Evolutionary conservation across 2,113 vertebrate genomes (phyloP), one percentile per base, ranked within the genome.

Genomic region (Paralichthys olivaceus): DNA sequence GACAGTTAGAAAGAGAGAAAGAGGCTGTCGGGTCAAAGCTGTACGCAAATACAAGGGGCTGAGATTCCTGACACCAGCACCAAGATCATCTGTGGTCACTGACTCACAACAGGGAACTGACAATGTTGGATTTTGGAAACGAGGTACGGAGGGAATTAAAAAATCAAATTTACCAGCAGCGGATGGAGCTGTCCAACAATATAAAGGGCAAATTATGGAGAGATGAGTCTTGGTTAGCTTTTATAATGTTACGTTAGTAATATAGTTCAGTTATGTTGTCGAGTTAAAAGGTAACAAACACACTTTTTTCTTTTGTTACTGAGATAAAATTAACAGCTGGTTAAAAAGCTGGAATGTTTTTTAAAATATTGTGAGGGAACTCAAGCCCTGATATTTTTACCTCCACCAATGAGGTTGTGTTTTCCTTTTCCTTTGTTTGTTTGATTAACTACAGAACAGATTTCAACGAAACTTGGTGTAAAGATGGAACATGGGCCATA

Each of bases 41-140:
- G 60, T 49, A 64, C 14, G 37, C 64, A 23, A 65, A 81, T 14
- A 47, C 5, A 51, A 55, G 5, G n/a, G 23, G 68, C 58, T 77
- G 75, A 80, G 58, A 75, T 56, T 75, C 74, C 72, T 75, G 77
- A 25, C 61, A 34, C 28, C 57, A 65, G 85, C 70, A 60, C 89
- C 79, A 81, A 77, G 32, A 75, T 79, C 85, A 72, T 77, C 85
- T 66, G 53, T 67, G 67, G 75, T 81, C 83, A 14, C 79, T 79
- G 86, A 85, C 73, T 79, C 69, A 85, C 77, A 57, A 62, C 77
- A 76, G 75, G 57, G 82, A 76, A 12, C 47, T 65, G 72, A 83
- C 37, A 75, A 82, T 74, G 72, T 62, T 84, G 77, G 17, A 64
- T 22, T 69, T 57, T 59, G 69, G 68, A 72, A 75, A 72, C n/a